These are phyloP conservation scores for Thunnus thynnus DNA, from an alignment of 2,113 vertebrate species.

Conservation along the genomic window DNA sequence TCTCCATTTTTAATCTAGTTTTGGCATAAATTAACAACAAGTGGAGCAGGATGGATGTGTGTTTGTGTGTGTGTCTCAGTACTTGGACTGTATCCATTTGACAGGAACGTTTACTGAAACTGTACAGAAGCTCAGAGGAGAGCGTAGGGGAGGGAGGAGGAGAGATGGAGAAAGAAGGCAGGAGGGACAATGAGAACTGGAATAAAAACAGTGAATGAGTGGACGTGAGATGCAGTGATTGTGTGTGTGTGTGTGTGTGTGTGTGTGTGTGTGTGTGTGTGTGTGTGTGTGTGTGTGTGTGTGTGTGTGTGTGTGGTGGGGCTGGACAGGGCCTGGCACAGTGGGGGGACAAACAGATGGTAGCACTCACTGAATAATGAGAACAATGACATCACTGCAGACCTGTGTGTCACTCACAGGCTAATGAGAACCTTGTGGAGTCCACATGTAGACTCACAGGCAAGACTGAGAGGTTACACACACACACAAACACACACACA, in stretches of 20 bases:
- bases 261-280: background rate
- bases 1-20: background rate
- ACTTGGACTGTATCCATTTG: slow-evolving; percentile 3
- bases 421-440: slow-evolving; percentile 77
- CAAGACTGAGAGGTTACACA: background rate
- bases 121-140: slow-evolving; percentile 48
- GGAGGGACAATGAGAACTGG: background rate
- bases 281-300: background rate
- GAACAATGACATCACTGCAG: slow-evolving; percentile 76
- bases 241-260: background rate
- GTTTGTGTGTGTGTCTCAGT: background rate
- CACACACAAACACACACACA: slow-evolving; percentile 23
- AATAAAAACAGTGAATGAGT: slow-evolving; percentile 1
- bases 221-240: background rate
- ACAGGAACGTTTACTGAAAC: slow-evolving; percentile 30
- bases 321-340: slow-evolving; percentile 4
- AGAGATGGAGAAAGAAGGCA: no score
- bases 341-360: slow-evolving; percentile 68
- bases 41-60: background rate
- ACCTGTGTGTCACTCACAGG: slow-evolving; percentile 65
- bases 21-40: background rate
- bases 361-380: slow-evolving; percentile 80
- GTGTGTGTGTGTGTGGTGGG: slow-evolving; percentile 3
- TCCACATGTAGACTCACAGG: slow-evolving; percentile 20
- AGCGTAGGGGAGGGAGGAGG: background rate